A percentile compares a stretch with the other conserved stretches of the same genome.
Evolutionary conservation across 2,113 vertebrate genomes (phyloP).

Genomic region (Zootoca vivipara): DNA sequence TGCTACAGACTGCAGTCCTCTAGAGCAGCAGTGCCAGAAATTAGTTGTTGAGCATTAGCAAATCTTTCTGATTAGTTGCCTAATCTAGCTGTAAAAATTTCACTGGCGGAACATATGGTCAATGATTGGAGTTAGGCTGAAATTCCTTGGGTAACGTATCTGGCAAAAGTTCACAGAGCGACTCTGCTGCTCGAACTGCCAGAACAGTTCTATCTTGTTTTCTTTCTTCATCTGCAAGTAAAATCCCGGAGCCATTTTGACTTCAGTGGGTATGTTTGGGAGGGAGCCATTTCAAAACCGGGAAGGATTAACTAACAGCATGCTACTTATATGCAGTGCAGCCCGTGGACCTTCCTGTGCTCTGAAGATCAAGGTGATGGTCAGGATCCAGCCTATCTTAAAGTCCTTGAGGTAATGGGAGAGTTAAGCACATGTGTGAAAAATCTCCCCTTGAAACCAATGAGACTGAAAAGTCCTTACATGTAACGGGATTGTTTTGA

Average conservation of each 20-base stretch:
- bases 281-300: not conserved
- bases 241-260: not conserved
- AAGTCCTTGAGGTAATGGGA: conserved; percentile 7
- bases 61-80: conserved; percentile 19
- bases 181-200: not conserved
- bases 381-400: not conserved
- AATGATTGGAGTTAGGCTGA: not conserved
- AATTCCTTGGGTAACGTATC: conserved; percentile 15
- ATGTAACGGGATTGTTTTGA: not conserved
- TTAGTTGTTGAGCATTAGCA: conserved; percentile 11
- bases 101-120: conserved; percentile 24
- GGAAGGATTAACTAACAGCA: conserved; percentile 26
- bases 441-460: not conserved
- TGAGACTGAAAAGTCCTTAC: not conserved
- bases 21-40: not conserved
- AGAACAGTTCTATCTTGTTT: conserved; percentile 36
- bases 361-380: not conserved
- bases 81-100: conserved; percentile 24
- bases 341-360: not conserved
- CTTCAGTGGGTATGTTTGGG: not conserved
- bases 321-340: not conserved
- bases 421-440: not conserved
- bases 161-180: conserved; percentile 19
- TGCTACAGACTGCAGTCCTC: conserved; percentile 10
- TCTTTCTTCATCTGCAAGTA: conserved; percentile 21